phyloP scores from a whole-genome alignment of 2,113 vertebrate genomes.

The Rhombomys opimus region DNA sequence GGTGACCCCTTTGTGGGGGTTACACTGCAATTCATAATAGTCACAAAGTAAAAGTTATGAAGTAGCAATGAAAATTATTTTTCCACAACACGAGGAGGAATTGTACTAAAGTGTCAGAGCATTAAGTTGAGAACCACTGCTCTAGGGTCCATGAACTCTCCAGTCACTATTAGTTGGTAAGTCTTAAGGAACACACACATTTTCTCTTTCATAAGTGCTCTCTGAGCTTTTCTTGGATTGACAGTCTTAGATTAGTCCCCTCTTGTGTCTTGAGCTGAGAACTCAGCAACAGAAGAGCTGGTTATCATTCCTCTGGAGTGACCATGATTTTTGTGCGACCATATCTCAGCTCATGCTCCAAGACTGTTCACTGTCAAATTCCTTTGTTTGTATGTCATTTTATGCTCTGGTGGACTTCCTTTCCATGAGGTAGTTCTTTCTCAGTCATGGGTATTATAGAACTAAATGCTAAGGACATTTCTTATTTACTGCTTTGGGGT shows the following conservation, averaged over 20 bases:
- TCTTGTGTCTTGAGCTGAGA: neutral
- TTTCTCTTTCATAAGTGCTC: neutral
- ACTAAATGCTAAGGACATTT: neutral
- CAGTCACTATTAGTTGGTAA: neutral
- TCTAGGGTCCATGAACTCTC: neutral
- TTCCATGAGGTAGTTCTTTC: neutral
- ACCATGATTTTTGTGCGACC: rapidly evolving
- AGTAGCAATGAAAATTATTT: neutral
- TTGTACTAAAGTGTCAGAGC: neutral
- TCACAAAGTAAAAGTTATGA: neutral
- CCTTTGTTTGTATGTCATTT: neutral
- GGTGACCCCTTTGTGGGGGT: neutral
- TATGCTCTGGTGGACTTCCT: neutral
- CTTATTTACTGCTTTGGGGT: neutral
- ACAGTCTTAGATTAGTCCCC: neutral
- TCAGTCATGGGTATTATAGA: neutral
- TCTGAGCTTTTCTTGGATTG: neutral
- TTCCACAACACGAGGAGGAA: neutral
- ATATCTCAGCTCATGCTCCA: neutral
- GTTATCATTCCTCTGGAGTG: neutral
- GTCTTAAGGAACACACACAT: neutral
- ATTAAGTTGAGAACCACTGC: neutral
- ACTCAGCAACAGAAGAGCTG: neutral
- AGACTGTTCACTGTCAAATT: neutral
- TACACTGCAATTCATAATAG: neutral